Conservation (phyloP, 1,140 invertebrate species). For the Leptinotarsa undecemlineata region DNA sequence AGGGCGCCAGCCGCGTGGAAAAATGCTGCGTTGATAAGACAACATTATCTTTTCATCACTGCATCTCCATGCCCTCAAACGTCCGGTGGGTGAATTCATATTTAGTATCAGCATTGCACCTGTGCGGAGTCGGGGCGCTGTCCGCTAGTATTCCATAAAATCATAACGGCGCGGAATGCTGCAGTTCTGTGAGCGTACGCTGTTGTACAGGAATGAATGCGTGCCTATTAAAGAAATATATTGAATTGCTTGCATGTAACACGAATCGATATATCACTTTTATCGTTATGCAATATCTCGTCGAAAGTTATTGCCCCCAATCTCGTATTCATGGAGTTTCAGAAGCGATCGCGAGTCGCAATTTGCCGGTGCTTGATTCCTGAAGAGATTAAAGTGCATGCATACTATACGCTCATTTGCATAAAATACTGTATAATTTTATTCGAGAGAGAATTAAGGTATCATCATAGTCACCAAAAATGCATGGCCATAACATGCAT, state of each 20-base stretch:
- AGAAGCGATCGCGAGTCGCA: conserved; percentile 4
- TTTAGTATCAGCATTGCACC: no score
- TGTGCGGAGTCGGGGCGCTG: no score
- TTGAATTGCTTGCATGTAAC: neutral
- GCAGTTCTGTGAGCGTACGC: neutral
- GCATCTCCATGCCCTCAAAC: no score
- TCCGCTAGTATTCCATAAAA: neutral
- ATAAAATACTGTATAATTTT: no score
- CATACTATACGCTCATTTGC: neutral
- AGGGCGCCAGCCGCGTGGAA: no score
- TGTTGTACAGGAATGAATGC: neutral
- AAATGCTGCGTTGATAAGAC: no score
- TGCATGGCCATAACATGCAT: no score
- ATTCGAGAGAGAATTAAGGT: no score
- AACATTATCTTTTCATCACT: no score
- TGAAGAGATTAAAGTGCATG: neutral
- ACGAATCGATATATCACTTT: conserved; percentile 2
- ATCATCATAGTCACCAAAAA: no score
- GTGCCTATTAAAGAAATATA: conserved; percentile 1
- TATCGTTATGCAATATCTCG: conserved; percentile 8
- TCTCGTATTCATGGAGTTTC: neutral
- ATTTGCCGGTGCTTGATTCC: neutral
- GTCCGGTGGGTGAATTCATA: no score
- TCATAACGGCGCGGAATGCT: neutral
- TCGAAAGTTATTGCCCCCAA: conserved; percentile 4